phyloP scores from a whole-genome alignment of 2,888 invertebrate genomes.

The Bruchidius siliquastri region DNA sequence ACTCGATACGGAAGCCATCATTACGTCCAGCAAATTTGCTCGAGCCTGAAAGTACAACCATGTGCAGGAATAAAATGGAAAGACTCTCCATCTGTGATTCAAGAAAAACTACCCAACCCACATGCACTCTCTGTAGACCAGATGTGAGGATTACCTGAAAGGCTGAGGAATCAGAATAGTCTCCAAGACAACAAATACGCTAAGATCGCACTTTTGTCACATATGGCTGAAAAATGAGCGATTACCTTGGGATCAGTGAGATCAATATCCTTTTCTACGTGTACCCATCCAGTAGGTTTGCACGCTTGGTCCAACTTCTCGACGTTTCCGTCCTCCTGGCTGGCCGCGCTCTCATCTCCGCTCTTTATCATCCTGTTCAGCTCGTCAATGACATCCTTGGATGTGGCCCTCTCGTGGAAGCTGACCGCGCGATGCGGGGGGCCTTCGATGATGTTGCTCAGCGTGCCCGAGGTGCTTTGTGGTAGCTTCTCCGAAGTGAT shows the following conservation, averaged over 20 bases:
- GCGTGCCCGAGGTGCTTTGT: constrained; percentile 38
- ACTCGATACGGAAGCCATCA: constrained; percentile 64
- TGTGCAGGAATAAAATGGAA: neutral
- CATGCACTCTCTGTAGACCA: too few species aligned
- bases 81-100: too few species aligned
- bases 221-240: neutral
- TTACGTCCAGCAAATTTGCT: constrained; percentile 71
- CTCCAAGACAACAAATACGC: too few species aligned
- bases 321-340: constrained; percentile 16
- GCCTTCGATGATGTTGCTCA: constrained; percentile 49
- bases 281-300: constrained; percentile 74
- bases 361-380: constrained; percentile 61
- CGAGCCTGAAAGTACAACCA: constrained; percentile 54
- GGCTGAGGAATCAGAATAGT: too few species aligned
- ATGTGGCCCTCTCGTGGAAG: constrained; percentile 70
- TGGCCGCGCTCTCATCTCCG: constrained; percentile 47
- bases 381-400: constrained; percentile 73
- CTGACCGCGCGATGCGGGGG: constrained; percentile 57
- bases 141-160: too few species aligned
- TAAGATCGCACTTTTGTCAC: too few species aligned
- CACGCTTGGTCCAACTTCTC: constrained; percentile 57
- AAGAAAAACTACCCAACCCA: too few species aligned
- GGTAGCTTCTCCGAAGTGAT: constrained; percentile 45
- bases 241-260: constrained; percentile 72
- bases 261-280: constrained; percentile 72